Conservation (phyloP, 1,140 invertebrate genomes). For the Mycetomoellerius zeteki region DNA sequence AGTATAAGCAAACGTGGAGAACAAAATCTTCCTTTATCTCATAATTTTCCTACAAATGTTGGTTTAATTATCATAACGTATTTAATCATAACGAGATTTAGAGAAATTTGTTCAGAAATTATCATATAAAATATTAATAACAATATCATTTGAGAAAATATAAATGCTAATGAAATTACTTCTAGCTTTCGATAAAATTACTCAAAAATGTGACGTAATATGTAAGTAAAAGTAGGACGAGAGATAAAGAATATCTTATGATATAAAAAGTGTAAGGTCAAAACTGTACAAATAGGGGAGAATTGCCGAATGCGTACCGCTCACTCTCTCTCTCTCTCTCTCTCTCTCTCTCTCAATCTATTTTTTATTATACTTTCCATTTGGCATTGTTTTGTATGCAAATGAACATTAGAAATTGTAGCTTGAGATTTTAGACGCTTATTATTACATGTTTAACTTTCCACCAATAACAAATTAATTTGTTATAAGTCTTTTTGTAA, state of each 20-base stretch:
- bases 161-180: background rate
- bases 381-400: no score
- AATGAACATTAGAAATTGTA: no score
- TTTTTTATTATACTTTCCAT: no score
- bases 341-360: no score
- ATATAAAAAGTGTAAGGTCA: background rate
- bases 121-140: background rate
- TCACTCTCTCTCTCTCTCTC: no score
- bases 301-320: no score
- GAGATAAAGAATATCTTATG: slow-evolving; percentile 8
- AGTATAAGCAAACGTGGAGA: background rate
- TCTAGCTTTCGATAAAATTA: background rate
- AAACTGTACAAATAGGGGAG: slow-evolving; percentile 23
- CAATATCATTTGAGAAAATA: background rate
- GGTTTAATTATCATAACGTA: background rate
- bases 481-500: no score
- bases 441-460: no score
- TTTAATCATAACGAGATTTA: no score
- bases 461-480: no score
- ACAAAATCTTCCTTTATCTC: background rate
- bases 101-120: background rate
- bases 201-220: background rate
- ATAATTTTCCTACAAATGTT: background rate
- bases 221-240: background rate
- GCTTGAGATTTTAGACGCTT: no score